Evolutionary conservation across 2,113 vertebrate species (phyloP).

Genomic region (Odobenus rosmarus): DNA sequence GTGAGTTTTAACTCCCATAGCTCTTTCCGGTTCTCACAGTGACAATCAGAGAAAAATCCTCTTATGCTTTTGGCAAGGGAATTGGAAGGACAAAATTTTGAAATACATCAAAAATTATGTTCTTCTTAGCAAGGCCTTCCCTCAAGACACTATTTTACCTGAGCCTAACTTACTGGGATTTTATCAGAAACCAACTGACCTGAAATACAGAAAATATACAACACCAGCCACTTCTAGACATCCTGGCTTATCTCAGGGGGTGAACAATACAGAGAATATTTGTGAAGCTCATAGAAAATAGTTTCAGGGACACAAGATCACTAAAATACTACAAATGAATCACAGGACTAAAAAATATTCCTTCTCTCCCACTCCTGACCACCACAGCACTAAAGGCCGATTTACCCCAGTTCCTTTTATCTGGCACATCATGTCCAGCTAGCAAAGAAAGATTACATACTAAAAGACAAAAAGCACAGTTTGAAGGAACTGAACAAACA

Average conservation of each 20-base stretch:
- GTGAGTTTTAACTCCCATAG: background rate
- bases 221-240: background rate
- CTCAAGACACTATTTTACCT: background rate
- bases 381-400: background rate
- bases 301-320: background rate
- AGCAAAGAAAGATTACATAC: background rate
- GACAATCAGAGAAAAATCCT: background rate
- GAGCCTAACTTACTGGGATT: background rate
- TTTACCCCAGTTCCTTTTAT: background rate
- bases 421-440: background rate
- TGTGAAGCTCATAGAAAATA: background rate
- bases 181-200: background rate
- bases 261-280: background rate
- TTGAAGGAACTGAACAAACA: background rate
- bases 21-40: background rate
- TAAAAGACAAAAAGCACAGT: background rate
- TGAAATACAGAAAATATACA: background rate
- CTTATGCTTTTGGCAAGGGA: background rate
- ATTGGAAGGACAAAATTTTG: background rate
- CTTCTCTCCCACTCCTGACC: background rate
- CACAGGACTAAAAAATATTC: background rate
- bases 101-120: background rate
- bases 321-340: background rate
- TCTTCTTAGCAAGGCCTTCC: background rate
- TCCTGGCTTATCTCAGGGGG: background rate